These are phyloP conservation scores for Babyrousa celebensis DNA, from an alignment of 2,797 vertebrate species.

Conservation along the genomic window DNA sequence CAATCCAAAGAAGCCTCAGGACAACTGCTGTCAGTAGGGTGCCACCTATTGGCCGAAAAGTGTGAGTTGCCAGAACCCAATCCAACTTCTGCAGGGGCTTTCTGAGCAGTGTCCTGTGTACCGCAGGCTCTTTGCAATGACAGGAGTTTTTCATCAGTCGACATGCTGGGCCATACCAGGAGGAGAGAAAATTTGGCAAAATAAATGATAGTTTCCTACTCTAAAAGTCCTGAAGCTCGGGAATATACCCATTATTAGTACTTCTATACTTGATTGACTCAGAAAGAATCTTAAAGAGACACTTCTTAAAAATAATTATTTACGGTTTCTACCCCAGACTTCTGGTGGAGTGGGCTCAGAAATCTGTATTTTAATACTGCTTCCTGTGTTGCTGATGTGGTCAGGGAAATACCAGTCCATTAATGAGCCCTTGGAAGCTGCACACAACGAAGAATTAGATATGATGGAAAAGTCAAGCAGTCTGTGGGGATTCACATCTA, in stretches of 20 bases:
- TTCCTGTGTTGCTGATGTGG: neutral
- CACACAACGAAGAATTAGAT: neutral
- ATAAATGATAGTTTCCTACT: conserved; percentile 10
- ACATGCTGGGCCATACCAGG: neutral
- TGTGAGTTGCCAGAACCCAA: neutral
- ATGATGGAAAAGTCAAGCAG: neutral
- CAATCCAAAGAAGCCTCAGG: neutral
- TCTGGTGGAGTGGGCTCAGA: neutral
- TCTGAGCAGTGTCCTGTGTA: neutral
- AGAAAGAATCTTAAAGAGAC: neutral
- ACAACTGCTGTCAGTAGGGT: neutral
- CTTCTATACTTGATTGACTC: neutral
- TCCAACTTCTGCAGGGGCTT: neutral
- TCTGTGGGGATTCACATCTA: neutral
- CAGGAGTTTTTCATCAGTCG: conserved; percentile 27
- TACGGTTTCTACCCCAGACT: neutral
- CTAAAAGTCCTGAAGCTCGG: neutral
- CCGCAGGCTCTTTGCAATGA: conserved; percentile 15
- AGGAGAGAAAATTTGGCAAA: conserved; percentile 51
- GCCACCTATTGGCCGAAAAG: conserved; percentile 36
- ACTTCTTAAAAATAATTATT: neutral
- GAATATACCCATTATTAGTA: neutral
- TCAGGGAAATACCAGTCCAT: neutral
- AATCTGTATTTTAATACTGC: neutral
- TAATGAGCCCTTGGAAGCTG: neutral